These are phyloP conservation scores for Kryphioiulus occultus DNA, from an alignment of 2,888 invertebrate species.

Conservation along the genomic window DNA sequence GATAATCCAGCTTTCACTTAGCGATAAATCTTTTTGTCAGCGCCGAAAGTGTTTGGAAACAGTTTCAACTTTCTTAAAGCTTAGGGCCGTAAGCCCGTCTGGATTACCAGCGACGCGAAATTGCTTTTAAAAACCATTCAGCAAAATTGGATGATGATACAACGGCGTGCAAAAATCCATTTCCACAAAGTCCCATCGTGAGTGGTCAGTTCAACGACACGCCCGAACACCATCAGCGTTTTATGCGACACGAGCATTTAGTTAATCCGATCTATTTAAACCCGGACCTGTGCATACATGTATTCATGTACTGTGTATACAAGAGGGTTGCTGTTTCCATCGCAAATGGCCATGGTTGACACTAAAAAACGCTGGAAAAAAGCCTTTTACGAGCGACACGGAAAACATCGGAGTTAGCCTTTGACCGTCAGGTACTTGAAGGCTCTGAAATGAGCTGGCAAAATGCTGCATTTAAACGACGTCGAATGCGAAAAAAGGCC, in stretches of 20 bases:
- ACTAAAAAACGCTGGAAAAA: not conserved
- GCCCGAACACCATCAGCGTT: not conserved
- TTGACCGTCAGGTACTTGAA: not conserved
- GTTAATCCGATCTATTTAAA: not conserved
- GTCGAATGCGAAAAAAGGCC: not conserved
- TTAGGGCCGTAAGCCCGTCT: not conserved
- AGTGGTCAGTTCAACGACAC: slow-evolving; percentile 25
- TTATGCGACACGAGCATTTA: not conserved
- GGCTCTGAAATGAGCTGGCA: not conserved
- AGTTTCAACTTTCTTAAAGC: slow-evolving; percentile 30
- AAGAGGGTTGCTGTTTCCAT: not conserved
- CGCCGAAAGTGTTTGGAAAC: slow-evolving; percentile 14
- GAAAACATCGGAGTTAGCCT: not conserved
- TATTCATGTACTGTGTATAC: too few relatives aligned
- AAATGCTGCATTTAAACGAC: slow-evolving; percentile 7
- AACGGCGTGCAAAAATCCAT: not conserved
- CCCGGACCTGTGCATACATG: not conserved
- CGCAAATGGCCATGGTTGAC: not conserved
- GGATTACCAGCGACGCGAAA: slow-evolving; percentile 30
- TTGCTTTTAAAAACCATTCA: slow-evolving; percentile 35
- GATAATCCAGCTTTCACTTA: slow-evolving; percentile 19
- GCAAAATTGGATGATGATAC: slow-evolving; percentile 35
- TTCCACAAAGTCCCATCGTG: not conserved
- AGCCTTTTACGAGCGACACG: not conserved
- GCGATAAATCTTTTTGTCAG: slow-evolving; percentile 25